Evolutionary conservation across 2,113 vertebrate genomes (phyloP).

Genomic region (Cyanoramphus novaezelandiae): DNA sequence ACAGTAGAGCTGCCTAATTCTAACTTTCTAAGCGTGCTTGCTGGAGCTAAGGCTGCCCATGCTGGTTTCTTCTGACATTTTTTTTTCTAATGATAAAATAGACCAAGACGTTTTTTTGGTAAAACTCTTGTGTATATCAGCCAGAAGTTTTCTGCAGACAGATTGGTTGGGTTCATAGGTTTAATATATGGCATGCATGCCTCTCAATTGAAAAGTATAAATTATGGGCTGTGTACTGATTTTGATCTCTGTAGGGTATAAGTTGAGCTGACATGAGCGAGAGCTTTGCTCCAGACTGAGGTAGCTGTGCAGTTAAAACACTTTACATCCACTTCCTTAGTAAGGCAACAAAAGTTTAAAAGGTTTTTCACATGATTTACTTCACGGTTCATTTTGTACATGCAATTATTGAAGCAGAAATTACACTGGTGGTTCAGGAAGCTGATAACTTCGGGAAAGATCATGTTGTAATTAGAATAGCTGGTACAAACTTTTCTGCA

Average conservation of each 20-base stretch:
- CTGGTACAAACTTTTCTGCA: not conserved
- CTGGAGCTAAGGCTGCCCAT: not conserved
- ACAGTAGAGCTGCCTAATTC: not conserved
- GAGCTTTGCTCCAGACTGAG: not conserved
- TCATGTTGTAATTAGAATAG: not conserved
- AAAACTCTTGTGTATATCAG: not conserved
- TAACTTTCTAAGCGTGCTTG: not conserved
- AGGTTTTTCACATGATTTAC: not conserved
- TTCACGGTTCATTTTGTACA: not conserved
- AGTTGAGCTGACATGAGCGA: not conserved
- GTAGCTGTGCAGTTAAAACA: not conserved
- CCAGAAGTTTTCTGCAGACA: not conserved
- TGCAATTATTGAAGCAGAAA: not conserved
- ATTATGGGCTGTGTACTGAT: not conserved
- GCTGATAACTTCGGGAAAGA: not conserved
- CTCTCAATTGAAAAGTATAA: not conserved
- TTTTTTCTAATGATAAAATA: not conserved
- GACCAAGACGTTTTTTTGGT: not conserved
- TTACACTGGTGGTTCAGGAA: not conserved
- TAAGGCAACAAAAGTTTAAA: not conserved
- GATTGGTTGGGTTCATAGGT: not conserved
- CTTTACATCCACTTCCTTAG: not conserved
- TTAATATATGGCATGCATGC: not conserved
- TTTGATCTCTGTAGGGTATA: not conserved
- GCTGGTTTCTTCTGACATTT: not conserved